Evolutionary conservation across 2,888 invertebrate genomes (phyloP), one percentile per base, ranked within the genome.

Genomic region (Rotaria socialis): DNA sequence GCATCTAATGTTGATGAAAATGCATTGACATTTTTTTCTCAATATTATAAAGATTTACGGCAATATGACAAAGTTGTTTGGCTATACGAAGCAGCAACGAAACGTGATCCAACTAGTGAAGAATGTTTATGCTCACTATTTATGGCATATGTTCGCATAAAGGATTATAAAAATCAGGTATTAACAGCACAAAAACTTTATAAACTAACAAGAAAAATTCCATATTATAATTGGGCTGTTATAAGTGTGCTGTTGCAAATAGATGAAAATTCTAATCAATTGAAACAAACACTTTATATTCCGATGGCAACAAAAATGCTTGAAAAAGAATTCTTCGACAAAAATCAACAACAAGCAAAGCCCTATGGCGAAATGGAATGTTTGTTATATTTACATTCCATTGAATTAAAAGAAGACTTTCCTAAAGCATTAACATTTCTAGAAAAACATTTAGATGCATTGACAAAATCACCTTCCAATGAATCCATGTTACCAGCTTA

Each of bases 221-320:
- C 96, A 0, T 98, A 98, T 91, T 97, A 96, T 91, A 97, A 96
- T 91, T 99, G 98, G 99, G 95, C 96, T 41, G 95, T 98, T 19
- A 97, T 97, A 95, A 97, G 97, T 90, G 94, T 96, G 89, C 94
- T 97, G 43, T 93, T 97, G 92, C 97, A 97, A 93, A 96, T 95
- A 89, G 88, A 88, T 88, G 41, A 43, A 52, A 85, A 75, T 50
- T 8, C 27, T 10, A 80, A 58, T 50, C 50, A 43, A 14, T 67
- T 85, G 52, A 67, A 84, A 47, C 91, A 92, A 88, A 93, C 93
- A 88, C 93, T 97, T 88, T 94, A 95, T 50, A 93, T 97, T 55
- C 94, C 95, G 4, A 92, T 98, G 87, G 97, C 97, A 11, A 96
- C 96, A 91, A 93, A 95, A 90, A 97, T 98, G 97, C 94, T 96